These are phyloP conservation scores for Cygnus atratus DNA, from an alignment of 2,113 vertebrate species.

Conservation along the genomic window DNA sequence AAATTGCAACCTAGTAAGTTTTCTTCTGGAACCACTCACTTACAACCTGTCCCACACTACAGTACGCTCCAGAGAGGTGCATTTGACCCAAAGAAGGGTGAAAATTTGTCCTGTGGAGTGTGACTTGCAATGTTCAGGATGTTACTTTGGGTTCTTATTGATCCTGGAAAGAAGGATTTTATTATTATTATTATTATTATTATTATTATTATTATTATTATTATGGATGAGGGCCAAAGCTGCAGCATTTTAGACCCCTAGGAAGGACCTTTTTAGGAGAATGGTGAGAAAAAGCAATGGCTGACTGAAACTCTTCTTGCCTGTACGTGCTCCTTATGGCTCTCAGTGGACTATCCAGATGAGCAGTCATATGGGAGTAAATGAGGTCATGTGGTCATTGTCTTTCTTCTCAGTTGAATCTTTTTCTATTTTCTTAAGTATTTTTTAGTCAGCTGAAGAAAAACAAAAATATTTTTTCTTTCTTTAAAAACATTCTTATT, in stretches of 20 bases:
- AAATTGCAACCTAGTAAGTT: background rate
- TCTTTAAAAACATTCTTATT: background rate
- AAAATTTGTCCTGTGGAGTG: background rate
- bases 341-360: background rate
- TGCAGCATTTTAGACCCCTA: background rate
- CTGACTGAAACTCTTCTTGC: background rate
- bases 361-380: background rate
- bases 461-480: background rate
- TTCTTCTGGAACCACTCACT: background rate
- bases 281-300: background rate
- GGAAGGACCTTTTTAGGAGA: background rate
- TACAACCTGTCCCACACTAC: background rate
- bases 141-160: background rate
- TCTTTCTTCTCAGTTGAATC: background rate
- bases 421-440: background rate
- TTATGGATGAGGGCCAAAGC: background rate
- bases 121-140: background rate
- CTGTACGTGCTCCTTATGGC: background rate
- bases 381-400: background rate
- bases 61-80: background rate
- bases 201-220: background rate
- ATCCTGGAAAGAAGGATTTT: background rate
- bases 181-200: background rate
- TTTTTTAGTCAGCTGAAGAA: accelerated
- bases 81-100: background rate